Base-by-base conservation (phyloP, 2,888 invertebrate species). In the Metalampra italica region DNA sequence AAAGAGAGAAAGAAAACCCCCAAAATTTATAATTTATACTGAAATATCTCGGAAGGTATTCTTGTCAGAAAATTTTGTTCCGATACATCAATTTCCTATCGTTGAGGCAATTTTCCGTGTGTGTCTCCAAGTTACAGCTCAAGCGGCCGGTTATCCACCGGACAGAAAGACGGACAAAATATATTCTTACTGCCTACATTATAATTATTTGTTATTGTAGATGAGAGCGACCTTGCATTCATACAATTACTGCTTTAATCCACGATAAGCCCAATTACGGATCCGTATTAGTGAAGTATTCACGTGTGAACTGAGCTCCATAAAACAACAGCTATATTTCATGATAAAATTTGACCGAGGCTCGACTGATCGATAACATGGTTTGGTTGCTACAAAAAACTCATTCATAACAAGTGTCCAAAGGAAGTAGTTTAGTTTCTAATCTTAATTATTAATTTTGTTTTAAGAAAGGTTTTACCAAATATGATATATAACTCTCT, bases 231-330 rank as follows among this genome's bases (percentile, higher is more conserved):
- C 51, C 51, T 51, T 51, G 44, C 40, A 42, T 42, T 9, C 36
- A 46, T 43, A 1, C 30, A 42, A 38, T 47, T 45, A 47, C 42
- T 45, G 37, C 29, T 32, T 44, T 45, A 37, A 47, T 36, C 44
- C 37, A 22, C 29, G 51, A 51, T 51, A 51, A 51, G 34, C 41
- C 13, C 45, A 51, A 47, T 47, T 29, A 47, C 47, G 37, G 51
- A 51, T 51, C 36, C 29, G 9, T 41, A 49, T 34, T 29, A 43
- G 42, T 42, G 39, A 44, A 13, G 41, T 42, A 37, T 40, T 29
- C 14, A 42, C 41, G 12, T 7, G n/a, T 11, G 39, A 14, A n/a
- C 15, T 15, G 39, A 39, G 15, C 15, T 15, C n/a, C 34, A 43
- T 51, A 47, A 22, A 51, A 51, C 47, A 51, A 47, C 44, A 36